Evolutionary conservation across 2,888 invertebrate species (phyloP).

Genomic region (Yponomeuta sedellus): DNA sequence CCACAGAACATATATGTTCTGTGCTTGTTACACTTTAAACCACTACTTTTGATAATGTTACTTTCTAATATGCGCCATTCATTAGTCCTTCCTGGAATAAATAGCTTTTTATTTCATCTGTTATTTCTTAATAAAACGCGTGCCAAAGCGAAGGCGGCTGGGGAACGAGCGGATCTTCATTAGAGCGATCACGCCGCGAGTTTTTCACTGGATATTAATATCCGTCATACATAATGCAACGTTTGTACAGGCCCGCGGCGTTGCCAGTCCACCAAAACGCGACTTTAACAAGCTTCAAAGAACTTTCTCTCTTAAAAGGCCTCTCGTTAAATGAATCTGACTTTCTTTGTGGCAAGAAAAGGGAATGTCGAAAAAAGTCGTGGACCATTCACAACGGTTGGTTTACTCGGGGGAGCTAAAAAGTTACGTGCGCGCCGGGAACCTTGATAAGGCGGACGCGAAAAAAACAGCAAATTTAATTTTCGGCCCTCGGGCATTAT

Average conservation of each 20-base stretch:
- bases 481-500: constrained; percentile 24
- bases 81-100: no score
- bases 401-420: constrained; percentile 52
- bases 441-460: constrained; percentile 38
- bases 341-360: constrained; percentile 60
- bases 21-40: no score
- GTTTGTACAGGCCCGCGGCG: constrained; percentile 35
- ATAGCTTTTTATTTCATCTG: neutral
- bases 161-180: neutral
- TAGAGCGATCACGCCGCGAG: neutral
- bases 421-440: constrained; percentile 45
- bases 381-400: constrained; percentile 52
- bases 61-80: no score
- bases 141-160: neutral
- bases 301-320: constrained; percentile 54
- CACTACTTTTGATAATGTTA: no score
- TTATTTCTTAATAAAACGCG: constrained; percentile 3
- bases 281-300: constrained; percentile 62
- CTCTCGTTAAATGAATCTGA: constrained; percentile 60
- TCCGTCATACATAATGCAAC: constrained; percentile 32
- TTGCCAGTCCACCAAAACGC: constrained; percentile 46
- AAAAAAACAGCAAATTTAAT: constrained; percentile 45
- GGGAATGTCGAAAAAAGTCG: constrained; percentile 52
- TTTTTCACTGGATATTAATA: constrained; percentile 17
- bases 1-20: no score